Percentiles rank a stretch among this genome's conserved stretches.
Evolutionary conservation across 2,888 invertebrate species (phyloP).

Genomic region (Allophyes oxyacanthae): DNA sequence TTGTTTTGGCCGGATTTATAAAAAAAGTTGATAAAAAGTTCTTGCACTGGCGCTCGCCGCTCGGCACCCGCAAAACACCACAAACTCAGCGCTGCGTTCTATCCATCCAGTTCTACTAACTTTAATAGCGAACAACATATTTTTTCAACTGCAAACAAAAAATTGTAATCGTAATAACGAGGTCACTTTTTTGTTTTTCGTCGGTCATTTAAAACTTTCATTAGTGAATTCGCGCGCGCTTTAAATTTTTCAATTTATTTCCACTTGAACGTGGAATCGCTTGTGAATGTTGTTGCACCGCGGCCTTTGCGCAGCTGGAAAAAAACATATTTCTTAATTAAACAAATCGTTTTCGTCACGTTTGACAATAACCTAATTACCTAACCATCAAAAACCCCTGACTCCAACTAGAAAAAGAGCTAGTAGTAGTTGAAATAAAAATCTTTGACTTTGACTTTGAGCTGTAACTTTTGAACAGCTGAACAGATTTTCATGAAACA

Average conservation of each 20-base stretch:
- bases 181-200: constrained; percentile 83
- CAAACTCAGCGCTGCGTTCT: constrained; percentile 52
- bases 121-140: constrained; percentile 38
- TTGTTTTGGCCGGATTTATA: constrained; percentile 83
- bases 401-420: too few relatives aligned
- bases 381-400: too few relatives aligned
- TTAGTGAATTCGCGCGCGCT: constrained; percentile 83
- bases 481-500: too few relatives aligned
- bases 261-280: constrained; percentile 69
- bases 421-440: too few relatives aligned
- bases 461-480: too few relatives aligned
- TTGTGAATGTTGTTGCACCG: constrained; percentile 53
- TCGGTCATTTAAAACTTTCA: constrained; percentile 87
- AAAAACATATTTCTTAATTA: constrained; percentile 25
- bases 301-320: constrained; percentile 12
- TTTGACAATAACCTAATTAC: constrained; percentile 8
- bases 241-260: constrained; percentile 78
- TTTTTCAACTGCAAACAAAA: constrained; percentile 63
- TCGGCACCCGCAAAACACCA: constrained; percentile 22
- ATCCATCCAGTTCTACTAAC: constrained; percentile 44
- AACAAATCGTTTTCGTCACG: constrained; percentile 6
- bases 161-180: constrained; percentile 81
- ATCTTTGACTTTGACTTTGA: too few relatives aligned
- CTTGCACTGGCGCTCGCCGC: constrained; percentile 57
- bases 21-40: constrained; percentile 81